Percentiles rank a stretch among this genome's conserved stretches.
Conservation (phyloP, 2,888 invertebrate species). For the Drosophila hamatofila region DNA sequence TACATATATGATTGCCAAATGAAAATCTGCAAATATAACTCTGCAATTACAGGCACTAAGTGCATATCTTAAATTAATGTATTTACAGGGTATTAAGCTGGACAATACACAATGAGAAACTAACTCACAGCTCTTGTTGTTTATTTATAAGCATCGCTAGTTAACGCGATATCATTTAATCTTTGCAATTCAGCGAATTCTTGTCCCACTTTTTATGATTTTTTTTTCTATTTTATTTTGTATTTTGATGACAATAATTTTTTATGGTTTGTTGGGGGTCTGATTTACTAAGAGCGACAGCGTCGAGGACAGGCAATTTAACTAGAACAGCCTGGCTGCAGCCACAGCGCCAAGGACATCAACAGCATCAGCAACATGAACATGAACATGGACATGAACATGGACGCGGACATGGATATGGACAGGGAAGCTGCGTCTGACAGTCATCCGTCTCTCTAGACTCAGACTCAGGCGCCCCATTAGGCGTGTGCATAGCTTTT, state of each 20-base stretch:
- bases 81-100: slow-evolving; percentile 7
- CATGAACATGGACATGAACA: slow-evolving; percentile 15
- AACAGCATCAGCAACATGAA: slow-evolving; percentile 5
- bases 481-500: slow-evolving; percentile 55
- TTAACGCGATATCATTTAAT: slow-evolving; percentile 36
- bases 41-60: no score
- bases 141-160: slow-evolving; percentile 30
- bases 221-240: slow-evolving; percentile 16
- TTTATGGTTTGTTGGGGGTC: slow-evolving; percentile 51
- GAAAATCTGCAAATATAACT: background rate
- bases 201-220: slow-evolving; percentile 23
- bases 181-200: slow-evolving; percentile 33
- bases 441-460: slow-evolving; percentile 48
- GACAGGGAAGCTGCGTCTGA: slow-evolving; percentile 30
- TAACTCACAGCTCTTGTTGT: background rate
- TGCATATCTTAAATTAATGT: no score
- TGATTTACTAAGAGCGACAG: slow-evolving; percentile 66
- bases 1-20: background rate
- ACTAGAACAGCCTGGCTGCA: slow-evolving; percentile 29
- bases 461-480: slow-evolving; percentile 30
- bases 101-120: background rate
- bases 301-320: slow-evolving; percentile 40
- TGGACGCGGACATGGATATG: slow-evolving; percentile 47
- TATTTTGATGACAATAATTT: slow-evolving; percentile 34
- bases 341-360: slow-evolving; percentile 65